phyloP scores from a whole-genome alignment of 1,140 invertebrate genomes.

The Panagrolaimus sp. region DNA sequence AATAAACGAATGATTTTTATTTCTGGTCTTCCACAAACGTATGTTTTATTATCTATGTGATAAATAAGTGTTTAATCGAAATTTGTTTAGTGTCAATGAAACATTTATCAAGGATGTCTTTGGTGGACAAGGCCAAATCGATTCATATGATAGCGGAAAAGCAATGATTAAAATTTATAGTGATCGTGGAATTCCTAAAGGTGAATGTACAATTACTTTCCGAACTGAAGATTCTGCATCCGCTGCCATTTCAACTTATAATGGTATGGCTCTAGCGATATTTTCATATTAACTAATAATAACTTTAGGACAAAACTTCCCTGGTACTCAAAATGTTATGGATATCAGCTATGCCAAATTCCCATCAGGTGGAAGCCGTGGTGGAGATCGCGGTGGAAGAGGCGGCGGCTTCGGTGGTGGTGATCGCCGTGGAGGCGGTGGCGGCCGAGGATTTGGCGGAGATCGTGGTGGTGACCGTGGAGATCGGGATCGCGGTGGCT shows the following conservation, averaged over 20 bases:
- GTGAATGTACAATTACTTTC: slow-evolving; percentile 31
- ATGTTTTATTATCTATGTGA: not conserved
- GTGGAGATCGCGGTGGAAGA: slow-evolving; percentile 15
- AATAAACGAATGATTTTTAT: slow-evolving; percentile 28
- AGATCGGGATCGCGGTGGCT: not conserved
- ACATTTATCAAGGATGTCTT: slow-evolving; percentile 33
- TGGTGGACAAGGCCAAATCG: slow-evolving; percentile 20
- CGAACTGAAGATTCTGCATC: slow-evolving; percentile 24
- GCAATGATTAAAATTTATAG: slow-evolving; percentile 32
- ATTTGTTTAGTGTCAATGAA: slow-evolving; percentile 36
- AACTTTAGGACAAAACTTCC: slow-evolving; percentile 29
- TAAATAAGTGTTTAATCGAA: not conserved
- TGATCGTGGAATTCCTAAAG: slow-evolving; percentile 30
- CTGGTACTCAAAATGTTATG: slow-evolving; percentile 32
- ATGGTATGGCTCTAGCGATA: too few relatives aligned
- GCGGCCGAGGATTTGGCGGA: too few relatives aligned
- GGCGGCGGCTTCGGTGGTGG: not conserved
- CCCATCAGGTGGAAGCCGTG: slow-evolving; percentile 17
- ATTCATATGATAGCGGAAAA: slow-evolving; percentile 25
- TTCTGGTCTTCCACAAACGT: slow-evolving; percentile 31
- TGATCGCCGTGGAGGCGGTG: not conserved
- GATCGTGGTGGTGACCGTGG: not conserved
- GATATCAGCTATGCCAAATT: slow-evolving; percentile 31
- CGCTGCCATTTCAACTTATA: not conserved
- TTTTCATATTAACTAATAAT: too few relatives aligned